Base-by-base conservation (phyloP, 2,113 vertebrate genomes). In the Marmota monax region DNA sequence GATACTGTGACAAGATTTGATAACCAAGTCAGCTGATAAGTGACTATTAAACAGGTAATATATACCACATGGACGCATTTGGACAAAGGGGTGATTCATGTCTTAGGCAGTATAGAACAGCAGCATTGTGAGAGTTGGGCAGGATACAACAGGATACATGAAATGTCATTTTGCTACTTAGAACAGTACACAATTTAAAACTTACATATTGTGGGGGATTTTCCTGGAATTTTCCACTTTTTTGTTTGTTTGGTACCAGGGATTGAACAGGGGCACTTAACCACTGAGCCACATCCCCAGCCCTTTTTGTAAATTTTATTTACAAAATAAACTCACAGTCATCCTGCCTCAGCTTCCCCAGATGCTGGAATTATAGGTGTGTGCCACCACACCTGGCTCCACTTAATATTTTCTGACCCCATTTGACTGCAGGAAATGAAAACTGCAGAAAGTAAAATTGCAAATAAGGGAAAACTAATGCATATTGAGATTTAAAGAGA, bases 401-500 rank as follows among this genome's bases (percentile, higher is more conserved):
- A 69, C 45, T 53, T 85, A 70, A 32, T 79, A 10, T 72, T 73
- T 88, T 73, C 23, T 94, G 34, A 39, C 12, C 27, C 4, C 17
- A 39, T 13, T 61, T 88, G 63, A 63, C 39, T 39, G n/a, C 48
- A 61, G 51, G 29, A 25, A 85, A 12, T 22, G n/a, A 29, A 77
- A 72, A 45, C 69, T 92, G 23, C 23, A 65, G 25, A 53, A 78
- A 67, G 51, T 61, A 32, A 93, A 61, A 29, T 18, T 93, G 7
- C 23, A 37, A 7, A 7, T n/a, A n/a, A 69, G 20, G 22, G 29
- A 25, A n/a, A 42, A 27, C 22, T 58, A 29, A n/a, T 42, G 2
- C 37, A n/a, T 42, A 51, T 77, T 88, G 65, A 77, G 14, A 27
- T 89, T 85, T 93, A 86, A 78, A 86, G 56, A 69, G 18, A 92